Evolutionary conservation across 2,888 invertebrate genomes (phyloP).

Genomic region (Cerastis leucographa): DNA sequence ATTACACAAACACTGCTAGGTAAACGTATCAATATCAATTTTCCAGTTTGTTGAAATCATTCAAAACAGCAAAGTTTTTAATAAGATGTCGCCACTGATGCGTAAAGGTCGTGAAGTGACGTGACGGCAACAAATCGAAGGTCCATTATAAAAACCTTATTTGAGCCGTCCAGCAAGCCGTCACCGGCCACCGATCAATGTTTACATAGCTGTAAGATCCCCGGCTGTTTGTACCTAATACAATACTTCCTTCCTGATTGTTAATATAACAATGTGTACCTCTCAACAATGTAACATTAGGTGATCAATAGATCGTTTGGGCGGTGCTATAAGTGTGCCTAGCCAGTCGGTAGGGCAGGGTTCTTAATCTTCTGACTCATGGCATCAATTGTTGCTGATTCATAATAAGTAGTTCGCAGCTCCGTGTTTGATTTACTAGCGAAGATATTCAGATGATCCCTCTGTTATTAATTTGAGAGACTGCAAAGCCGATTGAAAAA

Average conservation of each 20-base stretch:
- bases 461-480: neutral
- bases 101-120: constrained; percentile 31
- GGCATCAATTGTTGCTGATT: neutral
- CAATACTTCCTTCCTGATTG: constrained; percentile 10
- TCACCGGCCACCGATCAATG: constrained; percentile 24
- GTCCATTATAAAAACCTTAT: constrained; percentile 42
- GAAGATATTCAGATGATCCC: neutral
- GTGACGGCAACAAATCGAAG: constrained; percentile 54
- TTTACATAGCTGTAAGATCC: neutral
- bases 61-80: neutral
- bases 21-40: neutral
- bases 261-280: constrained; percentile 11
- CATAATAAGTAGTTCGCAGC: neutral
- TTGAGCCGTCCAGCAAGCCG: constrained; percentile 33
- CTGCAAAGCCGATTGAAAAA: neutral
- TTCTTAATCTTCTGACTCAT: neutral
- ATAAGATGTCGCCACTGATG: constrained; percentile 4
- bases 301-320: constrained; percentile 35
- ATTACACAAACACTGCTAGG: neutral
- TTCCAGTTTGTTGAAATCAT: constrained; percentile 8
- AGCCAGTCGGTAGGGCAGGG: neutral
- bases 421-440: neutral
- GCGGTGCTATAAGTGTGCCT: constrained; percentile 8
- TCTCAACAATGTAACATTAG: constrained; percentile 3
- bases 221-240: neutral